These are phyloP conservation scores for Bufotes viridis DNA, from an alignment of 2,797 vertebrate species.

Conservation along the genomic window DNA sequence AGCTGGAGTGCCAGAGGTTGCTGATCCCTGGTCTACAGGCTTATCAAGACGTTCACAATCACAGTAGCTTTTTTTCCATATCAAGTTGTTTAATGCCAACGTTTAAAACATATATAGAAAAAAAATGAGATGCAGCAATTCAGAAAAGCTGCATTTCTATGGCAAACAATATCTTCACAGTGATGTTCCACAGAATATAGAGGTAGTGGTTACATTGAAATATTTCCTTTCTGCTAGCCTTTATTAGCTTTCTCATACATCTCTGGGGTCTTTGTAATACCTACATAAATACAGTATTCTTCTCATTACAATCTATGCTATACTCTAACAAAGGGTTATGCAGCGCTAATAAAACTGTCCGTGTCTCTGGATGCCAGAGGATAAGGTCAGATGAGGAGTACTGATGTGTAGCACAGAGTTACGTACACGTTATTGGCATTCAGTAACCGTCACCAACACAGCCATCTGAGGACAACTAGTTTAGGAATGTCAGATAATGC, in stretches of 20 bases:
- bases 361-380: slow-evolving; percentile 33
- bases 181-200: neutral
- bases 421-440: neutral
- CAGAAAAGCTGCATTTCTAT: neutral
- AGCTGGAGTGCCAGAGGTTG: no score
- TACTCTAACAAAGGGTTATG: neutral
- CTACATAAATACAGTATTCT: neutral
- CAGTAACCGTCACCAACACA: neutral
- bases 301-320: neutral
- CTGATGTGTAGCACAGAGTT: neutral
- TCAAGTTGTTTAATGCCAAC: neutral
- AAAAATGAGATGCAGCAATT: neutral
- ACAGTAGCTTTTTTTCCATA: neutral
- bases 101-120: neutral
- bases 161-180: neutral
- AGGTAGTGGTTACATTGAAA: slow-evolving; percentile 23
- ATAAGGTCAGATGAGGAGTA: neutral
- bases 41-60: neutral
- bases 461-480: neutral
- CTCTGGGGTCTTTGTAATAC: neutral
- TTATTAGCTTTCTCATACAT: neutral
- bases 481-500: neutral
- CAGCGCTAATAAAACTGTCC: neutral
- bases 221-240: neutral
- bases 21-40: neutral